Evolutionary conservation across 2,888 invertebrate species (phyloP).

Genomic region (Thyatira batis): DNA sequence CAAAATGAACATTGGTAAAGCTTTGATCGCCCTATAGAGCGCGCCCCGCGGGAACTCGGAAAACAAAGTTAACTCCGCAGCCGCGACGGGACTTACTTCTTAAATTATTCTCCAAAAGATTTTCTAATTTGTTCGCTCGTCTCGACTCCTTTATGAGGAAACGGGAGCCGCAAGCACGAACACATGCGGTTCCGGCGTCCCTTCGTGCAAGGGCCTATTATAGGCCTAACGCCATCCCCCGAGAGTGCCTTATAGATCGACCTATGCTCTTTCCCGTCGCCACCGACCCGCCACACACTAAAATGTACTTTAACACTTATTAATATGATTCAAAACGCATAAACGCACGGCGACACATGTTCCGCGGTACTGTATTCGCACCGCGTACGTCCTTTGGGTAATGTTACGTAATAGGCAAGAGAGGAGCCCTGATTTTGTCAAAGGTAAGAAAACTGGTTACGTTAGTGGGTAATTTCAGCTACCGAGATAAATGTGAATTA

Average conservation of each 20-base stretch:
- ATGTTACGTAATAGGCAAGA: conserved; percentile 78
- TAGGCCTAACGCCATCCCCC: conserved; percentile 58
- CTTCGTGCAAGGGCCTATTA: conserved; percentile 56
- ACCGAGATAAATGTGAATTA: conserved; percentile 64
- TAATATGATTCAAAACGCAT: conserved; percentile 64
- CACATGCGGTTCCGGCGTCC: conserved; percentile 48
- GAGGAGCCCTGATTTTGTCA: conserved; percentile 77
- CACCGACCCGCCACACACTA: conserved; percentile 36
- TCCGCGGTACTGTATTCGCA: conserved; percentile 58
- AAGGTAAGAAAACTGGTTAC: conserved; percentile 82
- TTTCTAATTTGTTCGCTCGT: conserved; percentile 78
- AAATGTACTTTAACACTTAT: conserved; percentile 64
- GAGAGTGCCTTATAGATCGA: conserved; percentile 59
- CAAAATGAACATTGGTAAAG: conserved; percentile 48
- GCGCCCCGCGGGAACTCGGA: conserved; percentile 38
- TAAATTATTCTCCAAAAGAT: conserved; percentile 81
- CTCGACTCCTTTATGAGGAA: conserved; percentile 57
- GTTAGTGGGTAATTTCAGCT: conserved; percentile 73
- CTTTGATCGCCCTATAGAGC: conserved; percentile 40
- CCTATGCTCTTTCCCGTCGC: conserved; percentile 52
- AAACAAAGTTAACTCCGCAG: conserved; percentile 63
- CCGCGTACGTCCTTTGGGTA: conserved; percentile 78
- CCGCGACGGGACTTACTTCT: conserved; percentile 57
- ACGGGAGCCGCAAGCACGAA: conserved; percentile 51
- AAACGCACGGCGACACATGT: conserved; percentile 45